Evolutionary conservation across 2,797 vertebrate genomes (phyloP).

Genomic region (Poeciliopsis infans): DNA sequence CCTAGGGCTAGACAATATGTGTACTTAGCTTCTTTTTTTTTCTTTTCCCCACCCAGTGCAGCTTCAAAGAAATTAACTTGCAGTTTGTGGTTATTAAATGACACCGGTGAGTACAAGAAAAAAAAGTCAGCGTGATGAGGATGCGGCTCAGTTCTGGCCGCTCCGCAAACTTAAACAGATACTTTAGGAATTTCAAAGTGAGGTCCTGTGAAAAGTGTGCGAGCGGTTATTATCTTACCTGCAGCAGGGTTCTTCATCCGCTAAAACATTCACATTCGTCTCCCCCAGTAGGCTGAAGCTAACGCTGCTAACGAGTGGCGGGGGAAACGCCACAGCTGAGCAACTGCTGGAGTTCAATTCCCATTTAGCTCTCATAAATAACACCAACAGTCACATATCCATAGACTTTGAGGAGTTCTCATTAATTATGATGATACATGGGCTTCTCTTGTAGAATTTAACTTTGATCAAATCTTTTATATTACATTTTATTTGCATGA

Average conservation of each 20-base stretch:
- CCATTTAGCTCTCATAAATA: background rate
- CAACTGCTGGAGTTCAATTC: no score
- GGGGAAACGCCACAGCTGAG: background rate
- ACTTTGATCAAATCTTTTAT: background rate
- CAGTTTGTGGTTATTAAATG: conserved; percentile 24
- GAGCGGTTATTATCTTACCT: background rate
- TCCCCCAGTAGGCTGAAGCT: background rate
- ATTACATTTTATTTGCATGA: background rate
- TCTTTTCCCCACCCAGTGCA: conserved; percentile 32
- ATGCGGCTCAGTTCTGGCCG: background rate
- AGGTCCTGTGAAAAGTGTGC: background rate
- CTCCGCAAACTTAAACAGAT: background rate
- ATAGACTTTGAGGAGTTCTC: background rate
- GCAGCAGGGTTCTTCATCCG: no score
- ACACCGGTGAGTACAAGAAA: conserved; percentile 8
- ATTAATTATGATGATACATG: background rate
- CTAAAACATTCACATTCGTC: background rate
- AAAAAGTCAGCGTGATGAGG: background rate
- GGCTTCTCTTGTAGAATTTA: background rate
- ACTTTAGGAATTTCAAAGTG: background rate
- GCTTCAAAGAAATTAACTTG: conserved; percentile 61
- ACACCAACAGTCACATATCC: background rate
- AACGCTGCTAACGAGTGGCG: background rate
- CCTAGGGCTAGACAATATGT: conserved; percentile 70
- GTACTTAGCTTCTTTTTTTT: conserved; percentile 59